Conservation (phyloP, 2,113 vertebrate species). For the Thinocorus orbignyianus region DNA sequence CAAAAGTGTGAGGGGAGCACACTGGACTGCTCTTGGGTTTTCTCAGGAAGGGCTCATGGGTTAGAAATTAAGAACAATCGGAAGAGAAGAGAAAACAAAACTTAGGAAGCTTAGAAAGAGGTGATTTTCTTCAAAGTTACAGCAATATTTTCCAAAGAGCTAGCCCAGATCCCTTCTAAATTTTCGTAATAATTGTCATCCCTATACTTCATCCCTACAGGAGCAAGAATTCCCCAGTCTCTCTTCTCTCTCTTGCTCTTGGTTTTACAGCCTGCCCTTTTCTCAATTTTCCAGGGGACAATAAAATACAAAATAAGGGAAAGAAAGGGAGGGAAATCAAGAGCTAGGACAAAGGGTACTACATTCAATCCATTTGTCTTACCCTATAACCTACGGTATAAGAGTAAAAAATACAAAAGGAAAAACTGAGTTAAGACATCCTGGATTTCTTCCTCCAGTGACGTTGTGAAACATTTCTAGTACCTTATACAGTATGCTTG, state of each 20-base stretch:
- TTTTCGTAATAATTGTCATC: not conserved
- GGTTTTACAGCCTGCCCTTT: not conserved
- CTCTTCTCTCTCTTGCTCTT: not conserved
- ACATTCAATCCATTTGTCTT: not conserved
- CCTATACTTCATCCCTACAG: not conserved
- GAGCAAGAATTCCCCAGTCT: not conserved
- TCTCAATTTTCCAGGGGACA: not conserved
- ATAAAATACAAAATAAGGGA: not conserved
- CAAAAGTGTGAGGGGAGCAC: not conserved
- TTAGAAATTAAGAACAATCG: not conserved
- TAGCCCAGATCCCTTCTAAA: not conserved
- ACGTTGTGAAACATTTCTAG: not conserved
- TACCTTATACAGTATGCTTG: not conserved
- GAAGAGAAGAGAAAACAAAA: not conserved
- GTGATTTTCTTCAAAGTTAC: not conserved
- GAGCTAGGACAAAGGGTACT: not conserved
- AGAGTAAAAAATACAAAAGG: not conserved
- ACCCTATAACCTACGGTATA: not conserved
- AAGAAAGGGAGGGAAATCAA: not conserved
- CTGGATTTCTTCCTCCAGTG: not conserved
- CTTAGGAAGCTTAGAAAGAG: not conserved
- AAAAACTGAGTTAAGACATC: not conserved
- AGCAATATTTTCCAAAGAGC: not conserved
- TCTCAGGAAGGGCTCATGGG: not conserved
- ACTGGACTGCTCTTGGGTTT: not conserved